Percentiles rank a stretch among this genome's conserved stretches.
Conservation (phyloP, 2,113 vertebrate species). For the Gymnorhina tibicen region DNA sequence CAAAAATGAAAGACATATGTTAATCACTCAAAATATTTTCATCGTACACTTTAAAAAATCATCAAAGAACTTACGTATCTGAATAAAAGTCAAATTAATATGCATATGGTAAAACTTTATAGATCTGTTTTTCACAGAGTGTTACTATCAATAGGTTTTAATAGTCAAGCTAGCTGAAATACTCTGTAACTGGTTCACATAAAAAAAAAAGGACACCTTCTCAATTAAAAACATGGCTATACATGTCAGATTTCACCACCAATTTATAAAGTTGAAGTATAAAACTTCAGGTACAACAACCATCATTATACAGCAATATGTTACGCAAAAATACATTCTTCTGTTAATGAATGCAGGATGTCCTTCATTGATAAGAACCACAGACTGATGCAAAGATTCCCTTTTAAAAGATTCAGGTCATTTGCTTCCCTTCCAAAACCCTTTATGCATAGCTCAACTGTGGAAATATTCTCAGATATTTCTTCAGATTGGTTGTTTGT, state of each 20-base stretch:
- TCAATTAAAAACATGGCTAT: background rate
- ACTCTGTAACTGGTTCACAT: background rate
- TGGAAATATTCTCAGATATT: background rate
- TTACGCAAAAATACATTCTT: background rate
- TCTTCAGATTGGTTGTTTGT: background rate
- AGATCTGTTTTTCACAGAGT: background rate
- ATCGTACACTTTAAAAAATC: background rate
- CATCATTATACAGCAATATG: background rate
- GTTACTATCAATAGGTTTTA: background rate
- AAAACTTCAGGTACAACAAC: background rate
- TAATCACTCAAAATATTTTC: background rate
- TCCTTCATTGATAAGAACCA: background rate
- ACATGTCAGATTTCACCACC: background rate
- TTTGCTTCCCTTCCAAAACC: background rate
- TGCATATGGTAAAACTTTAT: background rate
- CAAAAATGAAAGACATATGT: background rate
- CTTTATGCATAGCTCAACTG: background rate
- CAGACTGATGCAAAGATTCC: background rate
- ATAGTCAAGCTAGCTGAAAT: background rate
- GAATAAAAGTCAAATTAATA: background rate
- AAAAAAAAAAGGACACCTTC: background rate
- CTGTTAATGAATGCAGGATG: background rate
- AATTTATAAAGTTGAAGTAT: background rate
- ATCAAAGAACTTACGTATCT: background rate
- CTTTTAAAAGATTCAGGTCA: background rate